Base-by-base conservation (phyloP, 2,888 invertebrate species). In the Anagyrus pseudococci region DNA sequence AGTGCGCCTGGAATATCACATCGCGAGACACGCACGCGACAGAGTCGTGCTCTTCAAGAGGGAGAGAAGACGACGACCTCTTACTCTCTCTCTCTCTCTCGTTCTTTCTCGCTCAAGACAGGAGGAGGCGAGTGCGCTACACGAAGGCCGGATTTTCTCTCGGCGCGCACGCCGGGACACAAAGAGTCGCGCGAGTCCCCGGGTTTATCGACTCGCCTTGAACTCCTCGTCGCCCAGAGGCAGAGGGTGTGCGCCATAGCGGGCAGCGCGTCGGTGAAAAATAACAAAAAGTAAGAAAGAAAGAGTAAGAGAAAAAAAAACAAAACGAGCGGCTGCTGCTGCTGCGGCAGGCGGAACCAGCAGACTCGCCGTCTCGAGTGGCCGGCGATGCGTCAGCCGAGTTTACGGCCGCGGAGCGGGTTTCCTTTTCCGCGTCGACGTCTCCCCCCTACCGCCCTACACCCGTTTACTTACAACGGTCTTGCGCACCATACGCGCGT, bases 181-280 rank as follows among this genome's bases (percentile, higher is more conserved):
- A 61, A 61, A 55, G 61, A 61, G 54, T 50, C 44, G 49, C 19
- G 44, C 49, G 55, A 37, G 40, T 8, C 8, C 33, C 17, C 53
- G 17, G 47, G 69, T 67, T 70, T 67, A 66, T 68, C 68, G 68
- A 67, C 68, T 71, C 47, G 56, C 71, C 71, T 70, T 71, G 69
- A 71, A 71, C 71, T 67, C 58, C 47, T 20, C 47, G 47, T 47
- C 23, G 2, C 8, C 43, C 6, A 37, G 19, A 22, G 44, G 43
- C 13, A 46, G 37, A 46, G 13, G n/a, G 19, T 37, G 26, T 20
- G n/a, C 4, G n/a, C n/a, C n/a, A n/a, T n/a, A n/a, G n/a, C n/a
- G n/a, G n/a, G n/a, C n/a, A n/a, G 17, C 2, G 10, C n/a, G 37
- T n/a, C n/a, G 33, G 33, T n/a, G 33, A 37, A 37, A 37, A 37